These are phyloP conservation scores for Calameuta pallipes DNA, from an alignment of 2,888 invertebrate genomes.

Conservation along the genomic window DNA sequence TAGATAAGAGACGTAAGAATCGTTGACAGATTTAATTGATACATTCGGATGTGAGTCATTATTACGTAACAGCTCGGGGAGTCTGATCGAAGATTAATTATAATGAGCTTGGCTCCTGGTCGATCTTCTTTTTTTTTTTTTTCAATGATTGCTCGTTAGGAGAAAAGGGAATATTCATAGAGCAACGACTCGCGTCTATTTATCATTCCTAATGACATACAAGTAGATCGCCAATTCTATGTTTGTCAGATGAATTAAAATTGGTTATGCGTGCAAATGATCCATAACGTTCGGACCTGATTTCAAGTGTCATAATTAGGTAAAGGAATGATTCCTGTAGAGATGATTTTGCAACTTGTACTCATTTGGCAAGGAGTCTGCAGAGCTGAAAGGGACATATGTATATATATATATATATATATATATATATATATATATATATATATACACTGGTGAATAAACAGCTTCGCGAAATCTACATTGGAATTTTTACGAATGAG, in stretches of 20 bases:
- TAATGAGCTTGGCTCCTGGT: background rate
- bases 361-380: background rate
- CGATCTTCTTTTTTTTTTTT: background rate
- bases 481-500: background rate
- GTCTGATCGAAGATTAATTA: background rate
- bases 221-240: background rate
- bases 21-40: background rate
- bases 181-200: background rate
- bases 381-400: background rate
- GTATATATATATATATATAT: too few relatives aligned
- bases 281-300: background rate
- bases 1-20: background rate
- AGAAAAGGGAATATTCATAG: background rate
- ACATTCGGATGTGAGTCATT: background rate
- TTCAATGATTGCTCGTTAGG: background rate
- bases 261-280: background rate
- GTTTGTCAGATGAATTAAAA: background rate
- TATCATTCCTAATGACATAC: background rate
- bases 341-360: background rate
- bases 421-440: too few relatives aligned
- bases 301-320: background rate
- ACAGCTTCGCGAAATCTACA: background rate
- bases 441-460: too few relatives aligned
- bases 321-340: background rate
- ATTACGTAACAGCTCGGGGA: background rate